These are phyloP conservation scores for Enoplosus armatus DNA, from an alignment of 2,797 vertebrate species.

Conservation along the genomic window DNA sequence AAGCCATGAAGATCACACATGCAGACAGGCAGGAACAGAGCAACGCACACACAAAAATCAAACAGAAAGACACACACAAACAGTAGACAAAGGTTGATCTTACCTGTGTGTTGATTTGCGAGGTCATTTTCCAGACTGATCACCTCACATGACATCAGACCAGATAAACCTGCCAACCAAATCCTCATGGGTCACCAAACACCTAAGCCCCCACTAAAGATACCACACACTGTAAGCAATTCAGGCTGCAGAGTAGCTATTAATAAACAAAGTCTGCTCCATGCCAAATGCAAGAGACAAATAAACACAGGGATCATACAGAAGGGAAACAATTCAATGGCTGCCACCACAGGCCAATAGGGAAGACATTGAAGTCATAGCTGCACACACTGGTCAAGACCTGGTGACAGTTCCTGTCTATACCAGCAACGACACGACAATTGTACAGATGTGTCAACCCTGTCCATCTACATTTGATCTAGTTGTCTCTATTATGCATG, in stretches of 20 bases:
- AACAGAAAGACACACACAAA: neutral
- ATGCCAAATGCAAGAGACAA: conserved; percentile 57
- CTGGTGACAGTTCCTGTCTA: neutral
- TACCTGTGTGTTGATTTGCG: conserved; percentile 54
- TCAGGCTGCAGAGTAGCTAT: conserved; percentile 57
- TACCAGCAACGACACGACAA: neutral
- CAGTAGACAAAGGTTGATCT: conserved; percentile 60
- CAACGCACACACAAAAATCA: neutral
- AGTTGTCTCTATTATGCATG: neutral
- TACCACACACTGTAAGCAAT: conserved; percentile 55
- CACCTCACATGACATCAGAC: conserved; percentile 59
- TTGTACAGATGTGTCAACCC: neutral
- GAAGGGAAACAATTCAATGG: conserved; percentile 57
- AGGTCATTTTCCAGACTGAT: conserved; percentile 67
- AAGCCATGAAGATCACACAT: neutral
- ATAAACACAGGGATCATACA: conserved; percentile 55
- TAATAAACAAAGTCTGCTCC: conserved; percentile 64
- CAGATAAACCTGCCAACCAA: conserved; percentile 73
- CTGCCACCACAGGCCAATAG: conserved; percentile 4
- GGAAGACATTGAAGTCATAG: conserved; percentile 1
- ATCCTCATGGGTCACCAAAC: conserved; percentile 75
- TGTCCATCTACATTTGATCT: neutral
- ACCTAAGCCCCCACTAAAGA: conserved; percentile 72
- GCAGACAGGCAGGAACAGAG: conserved; percentile 4
- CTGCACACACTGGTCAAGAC: neutral